Evolutionary conservation across 2,888 invertebrate species (phyloP).

Genomic region (Merodon equestris): DNA sequence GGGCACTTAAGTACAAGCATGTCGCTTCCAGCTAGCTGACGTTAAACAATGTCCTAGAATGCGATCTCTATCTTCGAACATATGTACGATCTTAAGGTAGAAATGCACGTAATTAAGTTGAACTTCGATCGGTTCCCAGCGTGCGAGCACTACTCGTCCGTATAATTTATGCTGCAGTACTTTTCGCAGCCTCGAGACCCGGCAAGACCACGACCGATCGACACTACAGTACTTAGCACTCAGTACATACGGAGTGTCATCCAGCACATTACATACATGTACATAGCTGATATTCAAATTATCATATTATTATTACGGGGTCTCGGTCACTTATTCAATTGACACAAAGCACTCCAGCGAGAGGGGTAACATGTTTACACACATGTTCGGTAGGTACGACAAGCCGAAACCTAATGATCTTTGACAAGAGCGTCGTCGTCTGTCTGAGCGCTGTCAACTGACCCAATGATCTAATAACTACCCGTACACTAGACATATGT

Average conservation of each 20-base stretch:
- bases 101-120: conserved; percentile 46
- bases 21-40: background rate
- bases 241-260: no score
- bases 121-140: conserved; percentile 38
- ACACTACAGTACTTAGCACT: background rate
- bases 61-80: background rate
- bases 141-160: background rate
- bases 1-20: background rate
- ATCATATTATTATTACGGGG: conserved; percentile 41
- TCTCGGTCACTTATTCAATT: conserved; percentile 69
- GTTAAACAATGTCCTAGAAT: conserved; percentile 28
- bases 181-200: conserved; percentile 60
- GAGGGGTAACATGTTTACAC: conserved; percentile 50
- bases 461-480: conserved; percentile 62
- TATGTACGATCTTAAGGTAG: conserved; percentile 10
- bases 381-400: conserved; percentile 48
- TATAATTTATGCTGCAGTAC: conserved; percentile 51
- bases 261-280: no score
- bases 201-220: background rate
- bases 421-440: conserved; percentile 43
- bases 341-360: conserved; percentile 19
- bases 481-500: background rate
- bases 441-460: conserved; percentile 48
- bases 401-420: conserved; percentile 9
- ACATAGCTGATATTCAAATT: conserved; percentile 39